Percentiles rank a stretch among this genome's conserved stretches.
phyloP scores from a whole-genome alignment of 1,140 invertebrate genomes.

The Homalodisca vitripennis region DNA sequence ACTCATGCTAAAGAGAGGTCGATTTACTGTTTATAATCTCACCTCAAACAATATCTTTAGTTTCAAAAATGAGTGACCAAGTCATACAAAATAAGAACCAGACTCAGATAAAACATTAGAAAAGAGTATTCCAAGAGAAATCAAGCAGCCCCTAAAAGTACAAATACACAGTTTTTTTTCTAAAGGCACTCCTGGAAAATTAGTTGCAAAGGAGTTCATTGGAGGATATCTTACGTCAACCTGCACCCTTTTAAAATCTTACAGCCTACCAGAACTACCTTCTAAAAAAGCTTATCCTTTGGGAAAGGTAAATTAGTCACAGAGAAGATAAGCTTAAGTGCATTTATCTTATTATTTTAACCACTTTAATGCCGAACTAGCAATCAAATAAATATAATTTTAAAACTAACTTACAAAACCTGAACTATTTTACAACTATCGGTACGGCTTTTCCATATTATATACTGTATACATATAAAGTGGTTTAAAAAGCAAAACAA shows the following conservation, averaged over 20 bases:
- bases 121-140: background rate
- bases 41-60: background rate
- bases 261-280: background rate
- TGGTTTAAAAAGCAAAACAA: no score
- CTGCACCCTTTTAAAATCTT: background rate
- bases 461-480: no score
- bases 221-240: background rate
- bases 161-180: background rate
- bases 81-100: background rate
- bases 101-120: slow-evolving; percentile 20
- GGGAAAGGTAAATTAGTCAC: background rate
- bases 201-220: slow-evolving; percentile 18
- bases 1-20: slow-evolving; percentile 5
- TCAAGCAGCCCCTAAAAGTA: slow-evolving; percentile 7
- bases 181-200: background rate
- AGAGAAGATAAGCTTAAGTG: no score
- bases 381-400: no score
- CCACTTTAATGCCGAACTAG: no score
- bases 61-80: slow-evolving; percentile 11
- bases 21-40: slow-evolving; percentile 6
- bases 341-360: no score
- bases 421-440: no score
- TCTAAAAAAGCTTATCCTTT: background rate
- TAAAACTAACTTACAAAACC: no score
- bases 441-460: no score